Conservation (phyloP, 2,888 invertebrate genomes). For the Strigamia crassipes region DNA sequence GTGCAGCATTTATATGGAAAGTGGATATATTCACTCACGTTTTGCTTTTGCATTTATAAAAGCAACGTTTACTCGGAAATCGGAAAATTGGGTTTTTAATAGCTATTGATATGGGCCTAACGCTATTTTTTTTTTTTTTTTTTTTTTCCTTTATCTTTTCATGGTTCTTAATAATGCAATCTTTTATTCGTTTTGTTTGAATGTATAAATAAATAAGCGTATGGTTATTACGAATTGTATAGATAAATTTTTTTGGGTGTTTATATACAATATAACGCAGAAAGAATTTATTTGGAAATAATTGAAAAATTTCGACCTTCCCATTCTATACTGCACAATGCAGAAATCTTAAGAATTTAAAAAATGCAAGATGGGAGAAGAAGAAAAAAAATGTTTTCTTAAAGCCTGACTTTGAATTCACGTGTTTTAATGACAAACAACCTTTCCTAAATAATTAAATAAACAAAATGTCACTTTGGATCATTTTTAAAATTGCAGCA, state of each 20-base stretch:
- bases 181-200: neutral
- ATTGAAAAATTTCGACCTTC: neutral
- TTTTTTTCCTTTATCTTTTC: neutral
- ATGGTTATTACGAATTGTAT: too few species aligned
- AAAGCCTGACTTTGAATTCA: too few species aligned
- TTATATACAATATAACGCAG: too few species aligned
- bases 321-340: too few species aligned
- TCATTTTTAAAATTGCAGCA: too few species aligned
- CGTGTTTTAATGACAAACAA: too few species aligned
- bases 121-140: neutral
- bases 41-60: slow-evolving; percentile 8
- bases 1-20: neutral
- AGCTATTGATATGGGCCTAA: neutral
- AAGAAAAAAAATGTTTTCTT: too few species aligned
- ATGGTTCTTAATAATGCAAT: neutral
- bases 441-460: neutral
- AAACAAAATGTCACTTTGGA: neutral
- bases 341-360: too few species aligned
- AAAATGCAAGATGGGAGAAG: too few species aligned
- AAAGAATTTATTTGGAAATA: too few species aligned
- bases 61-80: neutral
- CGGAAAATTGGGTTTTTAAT: slow-evolving; percentile 6
- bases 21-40: slow-evolving; percentile 11
- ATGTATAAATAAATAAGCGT: neutral
- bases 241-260: too few species aligned